Evolutionary conservation across 2,888 invertebrate genomes (phyloP), one percentile per base, ranked within the genome.

Genomic region (Mesochorus sp.): DNA sequence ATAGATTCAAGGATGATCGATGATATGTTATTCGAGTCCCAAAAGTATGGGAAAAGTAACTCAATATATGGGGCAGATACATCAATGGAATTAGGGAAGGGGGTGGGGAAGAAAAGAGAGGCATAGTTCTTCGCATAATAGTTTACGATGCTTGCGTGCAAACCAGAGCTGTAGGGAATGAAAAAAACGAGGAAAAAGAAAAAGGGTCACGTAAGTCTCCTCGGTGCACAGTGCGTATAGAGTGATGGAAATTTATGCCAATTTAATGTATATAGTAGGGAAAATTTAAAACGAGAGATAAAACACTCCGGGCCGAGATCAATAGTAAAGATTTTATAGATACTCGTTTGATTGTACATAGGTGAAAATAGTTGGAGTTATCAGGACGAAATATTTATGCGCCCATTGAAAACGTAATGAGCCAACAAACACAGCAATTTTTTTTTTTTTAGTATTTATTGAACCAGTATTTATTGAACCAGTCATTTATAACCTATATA

Each of bases 61-160:
- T 49, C 44, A 66, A 72, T 64, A 49, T 47, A 37, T n/a, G 44
- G 70, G 72, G 77, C 75, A 77, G 77, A 73, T 68, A 80, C 72
- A 77, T 67, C 68, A 55, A 73, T 62, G 81, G 61, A 59, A 44
- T 24, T 62, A 31, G 28, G 6, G 42, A 42, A 42, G 31, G 17
- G 21, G 21, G 24, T 12, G 6, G 2, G 5, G 19, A 28, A 21
- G 39, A 10, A 19, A 1, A 55, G 34, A 3, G 17, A 14, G 17
- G 6, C 17, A 19, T 14, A 26, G 55, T 5, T 5, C 19, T 55
- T 4, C n/a, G 21, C 10, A 55, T 1, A 37, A 6, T 10, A 19
- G 31, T 39, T 67, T 44, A 42, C 28, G 44, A 31, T 21, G 28
- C 26, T 17, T 55, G 42, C 44, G 44, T 68, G 53, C 42, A 3